Percentiles rank a stretch among this genome's conserved stretches.
Conservation (phyloP, 2,113 vertebrate genomes). For the Gymnobelideus leadbeateri region DNA sequence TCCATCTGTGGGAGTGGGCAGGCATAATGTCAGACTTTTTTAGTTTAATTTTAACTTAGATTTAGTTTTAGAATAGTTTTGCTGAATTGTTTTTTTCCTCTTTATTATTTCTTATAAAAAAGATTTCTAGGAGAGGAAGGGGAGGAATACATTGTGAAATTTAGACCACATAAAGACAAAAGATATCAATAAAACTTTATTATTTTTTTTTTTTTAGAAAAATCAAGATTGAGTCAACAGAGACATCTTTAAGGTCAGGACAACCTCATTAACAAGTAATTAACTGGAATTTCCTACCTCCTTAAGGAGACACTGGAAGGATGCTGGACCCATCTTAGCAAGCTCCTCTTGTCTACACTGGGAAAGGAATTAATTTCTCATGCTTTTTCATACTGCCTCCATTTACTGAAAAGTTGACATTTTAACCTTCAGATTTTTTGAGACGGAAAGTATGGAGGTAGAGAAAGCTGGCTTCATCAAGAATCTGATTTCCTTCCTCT, state of each 20-base stretch:
- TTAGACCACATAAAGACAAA: neutral
- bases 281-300: neutral
- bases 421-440: neutral
- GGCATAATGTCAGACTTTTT: no score
- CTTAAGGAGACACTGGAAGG: neutral
- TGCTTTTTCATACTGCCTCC: neutral
- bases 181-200: neutral
- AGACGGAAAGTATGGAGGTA: neutral
- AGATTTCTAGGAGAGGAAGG: neutral
- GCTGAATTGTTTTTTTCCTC: neutral
- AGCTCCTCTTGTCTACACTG: neutral
- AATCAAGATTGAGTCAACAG: neutral
- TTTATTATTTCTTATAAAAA: neutral
- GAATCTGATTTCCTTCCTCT: neutral
- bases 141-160: neutral
- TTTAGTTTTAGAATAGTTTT: neutral
- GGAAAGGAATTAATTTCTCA: constrained; percentile 19
- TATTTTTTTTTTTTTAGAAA: neutral
- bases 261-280: neutral
- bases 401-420: neutral
- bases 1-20: no score
- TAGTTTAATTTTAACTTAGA: no score
- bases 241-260: neutral
- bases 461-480: neutral
- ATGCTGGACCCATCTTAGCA: neutral